These are phyloP conservation scores for Ciconia maguari DNA, from an alignment of 2,113 vertebrate genomes.

Conservation along the genomic window DNA sequence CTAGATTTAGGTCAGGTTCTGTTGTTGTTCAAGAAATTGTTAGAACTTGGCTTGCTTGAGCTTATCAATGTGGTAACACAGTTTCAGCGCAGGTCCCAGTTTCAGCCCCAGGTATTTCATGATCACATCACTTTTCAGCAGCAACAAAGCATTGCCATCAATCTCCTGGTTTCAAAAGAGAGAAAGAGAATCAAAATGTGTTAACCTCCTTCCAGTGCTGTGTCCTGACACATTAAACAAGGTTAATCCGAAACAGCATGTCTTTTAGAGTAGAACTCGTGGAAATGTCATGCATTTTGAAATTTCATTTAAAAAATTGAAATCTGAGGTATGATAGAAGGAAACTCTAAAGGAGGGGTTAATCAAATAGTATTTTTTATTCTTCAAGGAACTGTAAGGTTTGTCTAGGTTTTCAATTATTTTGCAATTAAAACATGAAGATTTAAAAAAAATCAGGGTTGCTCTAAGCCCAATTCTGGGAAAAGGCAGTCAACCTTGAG, in stretches of 20 bases:
- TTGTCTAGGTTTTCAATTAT: background rate
- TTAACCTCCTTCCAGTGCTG: background rate
- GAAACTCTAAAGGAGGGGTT: background rate
- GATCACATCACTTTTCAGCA: constrained; percentile 96
- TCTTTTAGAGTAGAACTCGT: background rate
- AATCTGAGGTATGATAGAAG: background rate
- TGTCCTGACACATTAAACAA: background rate
- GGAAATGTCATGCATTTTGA: background rate
- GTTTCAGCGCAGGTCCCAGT: constrained; percentile 92
- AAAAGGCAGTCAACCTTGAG: background rate
- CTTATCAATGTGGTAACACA: constrained; percentile 96
- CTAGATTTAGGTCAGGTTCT: background rate
- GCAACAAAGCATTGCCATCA: constrained; percentile 89
- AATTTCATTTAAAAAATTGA: background rate
- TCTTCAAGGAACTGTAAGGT: background rate
- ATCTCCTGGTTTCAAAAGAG: constrained; percentile 84
- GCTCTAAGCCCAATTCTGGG: background rate
- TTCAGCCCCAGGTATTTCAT: constrained; percentile 99
- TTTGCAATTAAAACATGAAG: background rate
- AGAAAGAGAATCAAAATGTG: background rate
- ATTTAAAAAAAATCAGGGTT: background rate
- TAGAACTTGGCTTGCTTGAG: constrained; percentile 91
- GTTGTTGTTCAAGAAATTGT: constrained; percentile 37
- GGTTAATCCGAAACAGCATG: background rate
- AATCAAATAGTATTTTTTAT: background rate